A percentile compares a stretch with the other conserved stretches of the same genome.
phyloP scores from a whole-genome alignment of 2,113 vertebrate genomes.

The Xenus cinereus region DNA sequence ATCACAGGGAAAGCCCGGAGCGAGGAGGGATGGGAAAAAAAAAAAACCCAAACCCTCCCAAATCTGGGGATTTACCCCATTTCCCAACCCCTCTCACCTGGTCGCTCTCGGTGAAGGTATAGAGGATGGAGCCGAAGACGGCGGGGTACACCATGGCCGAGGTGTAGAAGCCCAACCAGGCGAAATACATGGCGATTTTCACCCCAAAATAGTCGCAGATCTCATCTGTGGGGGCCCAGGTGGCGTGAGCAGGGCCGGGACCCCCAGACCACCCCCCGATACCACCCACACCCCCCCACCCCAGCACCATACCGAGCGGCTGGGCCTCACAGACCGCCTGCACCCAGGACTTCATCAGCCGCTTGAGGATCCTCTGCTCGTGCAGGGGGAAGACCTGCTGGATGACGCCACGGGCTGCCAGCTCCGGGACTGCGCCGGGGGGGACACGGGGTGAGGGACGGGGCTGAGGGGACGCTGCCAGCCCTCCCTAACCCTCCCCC shows the following conservation, averaged over 20 bases:
- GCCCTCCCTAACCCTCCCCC: accelerated
- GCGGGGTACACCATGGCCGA: constrained; percentile 96
- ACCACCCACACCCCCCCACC: background rate
- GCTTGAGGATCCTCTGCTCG: constrained; percentile 91
- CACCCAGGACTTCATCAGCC: constrained; percentile 97
- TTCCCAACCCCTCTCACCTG: constrained; percentile 76
- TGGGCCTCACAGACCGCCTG: constrained; percentile 95
- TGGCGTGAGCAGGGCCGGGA: accelerated
- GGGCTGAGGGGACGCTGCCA: accelerated
- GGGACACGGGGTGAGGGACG: background rate
- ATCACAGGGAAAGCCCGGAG: accelerated
- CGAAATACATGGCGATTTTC: constrained; percentile 98
- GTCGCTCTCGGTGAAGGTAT: constrained; percentile 91
- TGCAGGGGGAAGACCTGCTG: constrained; percentile 95
- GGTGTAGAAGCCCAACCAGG: constrained; percentile 98
- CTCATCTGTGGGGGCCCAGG: constrained; percentile 75
- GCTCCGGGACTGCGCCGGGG: constrained; percentile 83
- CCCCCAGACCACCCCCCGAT: accelerated
- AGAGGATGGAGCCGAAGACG: constrained; percentile 91
- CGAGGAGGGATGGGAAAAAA: background rate
- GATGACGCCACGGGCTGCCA: constrained; percentile 90
- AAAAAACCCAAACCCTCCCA: too few species aligned
- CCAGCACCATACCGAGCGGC: constrained; percentile 79
- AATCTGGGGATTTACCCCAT: accelerated
- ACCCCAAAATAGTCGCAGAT: constrained; percentile 98